Evolutionary conservation across 2,797 vertebrate genomes (phyloP).

Genomic region (Chiroxiphia lanceolata): DNA sequence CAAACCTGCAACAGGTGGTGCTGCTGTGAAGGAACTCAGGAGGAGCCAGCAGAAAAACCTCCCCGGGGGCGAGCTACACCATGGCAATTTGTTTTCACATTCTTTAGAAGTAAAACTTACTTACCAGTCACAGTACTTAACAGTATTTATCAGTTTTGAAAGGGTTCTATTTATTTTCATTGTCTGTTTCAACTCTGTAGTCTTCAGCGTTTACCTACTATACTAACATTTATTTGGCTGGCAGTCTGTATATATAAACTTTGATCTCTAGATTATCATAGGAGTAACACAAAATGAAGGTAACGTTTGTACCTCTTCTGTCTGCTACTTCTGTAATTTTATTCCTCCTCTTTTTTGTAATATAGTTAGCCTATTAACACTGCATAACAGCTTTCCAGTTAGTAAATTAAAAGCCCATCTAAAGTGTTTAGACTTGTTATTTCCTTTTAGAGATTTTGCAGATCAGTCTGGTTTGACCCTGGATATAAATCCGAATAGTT

Average conservation of each 20-base stretch:
- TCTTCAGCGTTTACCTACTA: not conserved
- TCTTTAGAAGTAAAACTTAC: not conserved
- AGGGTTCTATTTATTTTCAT: not conserved
- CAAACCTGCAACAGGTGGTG: not conserved
- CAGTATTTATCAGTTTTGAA: not conserved
- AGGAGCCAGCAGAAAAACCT: fast-evolving
- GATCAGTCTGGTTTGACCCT: not conserved
- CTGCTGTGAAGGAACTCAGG: not conserved
- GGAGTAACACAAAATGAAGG: not conserved
- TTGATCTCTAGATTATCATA: not conserved
- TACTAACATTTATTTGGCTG: not conserved
- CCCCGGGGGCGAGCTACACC: fast-evolving
- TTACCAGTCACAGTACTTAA: not conserved
- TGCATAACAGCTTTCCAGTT: not conserved
- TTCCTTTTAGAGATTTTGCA: not conserved
- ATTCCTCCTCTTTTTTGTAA: not conserved
- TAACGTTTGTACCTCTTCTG: not conserved
- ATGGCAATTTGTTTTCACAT: not conserved
- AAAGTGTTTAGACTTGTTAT: not conserved
- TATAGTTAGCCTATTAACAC: not conserved
- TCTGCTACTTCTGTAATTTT: not conserved
- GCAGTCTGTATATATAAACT: not conserved
- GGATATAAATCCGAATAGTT: not conserved
- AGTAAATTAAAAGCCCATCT: not conserved
- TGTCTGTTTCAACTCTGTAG: not conserved